Evolutionary conservation across 2,797 vertebrate species (phyloP), one percentile per base, ranked within the genome.

Genomic region (Synanceia verrucosa): DNA sequence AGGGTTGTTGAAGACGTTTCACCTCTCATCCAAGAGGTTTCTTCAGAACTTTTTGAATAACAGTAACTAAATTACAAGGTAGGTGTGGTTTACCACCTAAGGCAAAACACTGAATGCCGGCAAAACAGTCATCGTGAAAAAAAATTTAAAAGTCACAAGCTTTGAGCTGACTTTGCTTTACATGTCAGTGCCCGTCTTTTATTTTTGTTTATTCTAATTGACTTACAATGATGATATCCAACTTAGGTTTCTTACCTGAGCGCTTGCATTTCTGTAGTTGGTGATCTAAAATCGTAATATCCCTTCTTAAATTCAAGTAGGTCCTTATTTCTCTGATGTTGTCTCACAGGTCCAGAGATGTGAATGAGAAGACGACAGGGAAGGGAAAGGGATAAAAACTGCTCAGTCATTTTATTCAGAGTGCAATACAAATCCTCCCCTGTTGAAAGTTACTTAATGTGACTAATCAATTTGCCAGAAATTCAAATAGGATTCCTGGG

Each of bases 241-340:
- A 60, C 16, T 24, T 23, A 64, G 9, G 24, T 39, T 6, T 66
- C 88, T 85, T 85, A 94, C 93, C 92, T 90, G 73, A 94, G 2
- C 6, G 65, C 61, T 65, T 93, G 77, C 91, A 94, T 94, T 14
- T 87, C 37, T 74, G 33, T 28, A 41, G 39, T 47, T 56, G 34
- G 19, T 39, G 33, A 60, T 4, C 41, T 16, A 44, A 43, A 78
- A n/a, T 6, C 11, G 12, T 2, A 18, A 60, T 65, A 39, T 64
- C 11, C 26, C 36, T 64, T 6, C 4, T 2, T 6, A 62, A 52
- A 53, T 21, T 3, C 9, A 9, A 62, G n/a, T 1, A 1, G 3
- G 14, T 64, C 18, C 52, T 70, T n/a, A n/a, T 62, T 64, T 26
- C 18, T 14, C 9, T 0, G 19, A 24, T 14, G 51, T 24, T 31